Base-by-base conservation (phyloP, 2,797 vertebrate species). In the Tympanoctomys barrerae region DNA sequence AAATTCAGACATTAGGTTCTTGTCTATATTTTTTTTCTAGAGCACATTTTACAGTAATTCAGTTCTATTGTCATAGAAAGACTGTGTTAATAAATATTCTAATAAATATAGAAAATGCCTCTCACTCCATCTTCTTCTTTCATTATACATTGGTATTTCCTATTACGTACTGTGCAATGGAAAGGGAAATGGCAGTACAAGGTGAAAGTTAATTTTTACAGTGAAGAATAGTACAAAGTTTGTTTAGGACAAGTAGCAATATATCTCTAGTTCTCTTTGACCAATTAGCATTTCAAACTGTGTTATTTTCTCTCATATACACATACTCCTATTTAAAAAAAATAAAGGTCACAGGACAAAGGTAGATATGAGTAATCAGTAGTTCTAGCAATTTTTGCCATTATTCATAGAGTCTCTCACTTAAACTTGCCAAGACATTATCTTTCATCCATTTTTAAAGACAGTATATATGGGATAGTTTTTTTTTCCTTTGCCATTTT, bases 51-150 rank as follows among this genome's bases (percentile, higher is more conserved):
- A 87, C 96, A 42, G 73, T 92, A 90, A 89, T 68, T 9, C n/a
- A 94, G 57, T 28, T 94, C 26, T 87, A 96, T 90, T 94, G 92
- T 70, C 68, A 64, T 87, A 70, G 64, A 93, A 87, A 95, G 39
- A 26, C 18, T 83, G 2, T 28, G 78, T 91, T 94, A 89, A 94
- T 95, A 93, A 93, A 93, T 80, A 94, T 93, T 82, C 39, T 66
- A 79, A 54, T 77, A 94, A 92, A 88, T 68, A 70, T 42, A 87
- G 86, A 80, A 95, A 93, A n/a, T 16, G 33, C 61, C n/a, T 95
- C n/a, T 71, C 68, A 92, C 4, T 94, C 52, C 28, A 73, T 28
- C 79, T 93, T 87, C 28, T 68, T 70, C 28, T 68, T 70, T 94
- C 39, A 28, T 36, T 91, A 61, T 1, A 75, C 70, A 19, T 18